These are phyloP conservation scores for Metalampra italica DNA, from an alignment of 2,888 invertebrate genomes.

Conservation along the genomic window DNA sequence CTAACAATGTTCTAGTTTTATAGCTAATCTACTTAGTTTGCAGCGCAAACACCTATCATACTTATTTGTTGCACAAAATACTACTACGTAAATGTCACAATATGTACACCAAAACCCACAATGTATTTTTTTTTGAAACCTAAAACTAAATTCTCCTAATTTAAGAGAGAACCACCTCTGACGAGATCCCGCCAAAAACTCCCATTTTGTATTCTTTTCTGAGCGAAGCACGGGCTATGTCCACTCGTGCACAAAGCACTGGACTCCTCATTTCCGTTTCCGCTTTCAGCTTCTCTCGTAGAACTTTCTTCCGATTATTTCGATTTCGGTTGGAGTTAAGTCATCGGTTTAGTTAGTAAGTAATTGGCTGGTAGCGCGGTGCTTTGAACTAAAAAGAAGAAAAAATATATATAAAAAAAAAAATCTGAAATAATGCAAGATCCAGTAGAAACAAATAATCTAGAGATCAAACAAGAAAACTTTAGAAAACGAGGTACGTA, in stretches of 20 bases:
- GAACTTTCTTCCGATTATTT: conserved; percentile 8
- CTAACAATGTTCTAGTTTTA: no score
- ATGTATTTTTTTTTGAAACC: no score
- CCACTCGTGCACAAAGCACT: neutral
- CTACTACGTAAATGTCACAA: no score
- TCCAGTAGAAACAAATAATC: neutral
- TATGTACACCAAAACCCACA: no score
- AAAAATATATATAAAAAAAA: neutral
- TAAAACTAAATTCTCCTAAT: no score
- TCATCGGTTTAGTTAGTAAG: conserved; percentile 29
- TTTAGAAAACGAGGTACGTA: conserved; percentile 13
- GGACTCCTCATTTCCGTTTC: conserved; percentile 6
- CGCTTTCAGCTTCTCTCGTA: conserved; percentile 15
- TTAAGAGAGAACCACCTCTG: no score
- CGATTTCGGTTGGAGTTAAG: conserved; percentile 22
- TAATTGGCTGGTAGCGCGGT: conserved; percentile 28
- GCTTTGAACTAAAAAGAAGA: conserved; percentile 6
- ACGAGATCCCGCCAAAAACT: no score
- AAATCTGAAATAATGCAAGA: neutral
- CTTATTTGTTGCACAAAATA: no score
- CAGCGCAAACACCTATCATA: no score
- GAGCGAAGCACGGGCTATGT: neutral
- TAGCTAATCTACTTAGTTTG: no score
- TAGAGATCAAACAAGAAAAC: neutral
- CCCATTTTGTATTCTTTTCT: no score